Conservation (phyloP, 2,888 invertebrate genomes). For the Melinaea marsaeus region DNA sequence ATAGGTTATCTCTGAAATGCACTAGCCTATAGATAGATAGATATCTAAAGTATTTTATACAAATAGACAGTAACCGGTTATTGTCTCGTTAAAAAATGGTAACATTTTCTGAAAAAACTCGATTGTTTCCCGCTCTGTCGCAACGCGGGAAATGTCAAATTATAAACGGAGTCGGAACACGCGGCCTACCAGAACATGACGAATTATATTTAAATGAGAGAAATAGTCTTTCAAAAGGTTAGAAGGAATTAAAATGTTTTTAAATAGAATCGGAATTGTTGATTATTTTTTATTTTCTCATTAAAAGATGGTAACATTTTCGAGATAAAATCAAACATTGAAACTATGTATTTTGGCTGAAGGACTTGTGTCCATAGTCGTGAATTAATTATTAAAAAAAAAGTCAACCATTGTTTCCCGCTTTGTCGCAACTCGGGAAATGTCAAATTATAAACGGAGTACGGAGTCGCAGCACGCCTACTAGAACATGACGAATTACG, state of each 20-base stretch:
- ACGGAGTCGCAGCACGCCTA: slow-evolving; percentile 64
- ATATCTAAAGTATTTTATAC: no score
- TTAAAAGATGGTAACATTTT: background rate
- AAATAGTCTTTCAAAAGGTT: no score
- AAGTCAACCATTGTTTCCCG: slow-evolving; percentile 44
- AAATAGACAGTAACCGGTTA: no score
- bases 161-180: slow-evolving; percentile 70
- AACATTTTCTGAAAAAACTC: background rate
- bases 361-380: no score
- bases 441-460: slow-evolving; percentile 74
- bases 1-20: no score
- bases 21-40: no score
- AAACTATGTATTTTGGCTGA: no score
- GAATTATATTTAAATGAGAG: no score
- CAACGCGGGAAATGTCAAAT: slow-evolving; percentile 73
- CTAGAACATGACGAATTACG: slow-evolving; percentile 77
- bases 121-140: slow-evolving; percentile 54
- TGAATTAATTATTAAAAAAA: no score
- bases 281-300: no score
- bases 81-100: background rate
- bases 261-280: no score
- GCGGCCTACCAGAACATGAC: slow-evolving; percentile 74
- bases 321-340: background rate
- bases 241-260: no score
- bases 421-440: slow-evolving; percentile 65